Evolutionary conservation across 2,888 invertebrate species (phyloP).

Genomic region (Drosophila kanekoi): DNA sequence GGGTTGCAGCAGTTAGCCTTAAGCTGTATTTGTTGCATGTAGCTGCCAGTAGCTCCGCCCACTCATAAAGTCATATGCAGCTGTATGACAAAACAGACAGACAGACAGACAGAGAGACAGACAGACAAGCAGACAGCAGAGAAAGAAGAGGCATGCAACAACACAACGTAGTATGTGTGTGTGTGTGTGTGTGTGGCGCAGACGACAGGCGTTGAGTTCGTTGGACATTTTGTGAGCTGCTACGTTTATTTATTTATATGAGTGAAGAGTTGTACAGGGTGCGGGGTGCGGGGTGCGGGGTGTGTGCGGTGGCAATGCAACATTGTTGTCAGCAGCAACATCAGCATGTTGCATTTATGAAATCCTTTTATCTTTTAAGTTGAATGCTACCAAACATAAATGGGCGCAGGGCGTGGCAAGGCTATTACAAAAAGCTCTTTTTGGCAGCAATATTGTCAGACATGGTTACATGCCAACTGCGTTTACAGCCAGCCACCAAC

Average conservation of each 20-base stretch:
- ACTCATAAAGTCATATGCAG: constrained; percentile 61
- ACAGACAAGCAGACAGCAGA: not conserved
- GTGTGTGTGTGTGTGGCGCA: constrained; percentile 24
- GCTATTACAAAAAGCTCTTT: constrained; percentile 74
- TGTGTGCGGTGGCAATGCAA: constrained; percentile 50
- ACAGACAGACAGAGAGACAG: constrained; percentile 25
- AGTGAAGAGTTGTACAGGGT: constrained; percentile 6
- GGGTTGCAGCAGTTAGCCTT: constrained; percentile 36
- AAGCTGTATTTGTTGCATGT: constrained; percentile 55
- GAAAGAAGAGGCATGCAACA: constrained; percentile 20
- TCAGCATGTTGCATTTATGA: constrained; percentile 82
- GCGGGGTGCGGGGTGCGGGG: not conserved
- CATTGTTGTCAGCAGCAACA: constrained; percentile 80
- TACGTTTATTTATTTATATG: constrained; percentile 78
- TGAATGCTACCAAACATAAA: constrained; percentile 64
- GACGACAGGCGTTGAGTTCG: constrained; percentile 75
- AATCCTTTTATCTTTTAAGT: constrained; percentile 82
- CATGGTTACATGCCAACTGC: constrained; percentile 67
- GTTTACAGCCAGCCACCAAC: constrained; percentile 4
- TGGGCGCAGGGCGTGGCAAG: constrained; percentile 47
- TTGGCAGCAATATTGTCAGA: constrained; percentile 80
- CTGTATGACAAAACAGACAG: constrained; percentile 61
- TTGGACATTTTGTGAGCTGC: constrained; percentile 73
- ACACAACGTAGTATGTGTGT: constrained; percentile 17
- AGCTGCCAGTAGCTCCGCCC: constrained; percentile 11